Base-by-base conservation (phyloP, 2,888 invertebrate genomes). In the Cheiracanthium punctorium region DNA sequence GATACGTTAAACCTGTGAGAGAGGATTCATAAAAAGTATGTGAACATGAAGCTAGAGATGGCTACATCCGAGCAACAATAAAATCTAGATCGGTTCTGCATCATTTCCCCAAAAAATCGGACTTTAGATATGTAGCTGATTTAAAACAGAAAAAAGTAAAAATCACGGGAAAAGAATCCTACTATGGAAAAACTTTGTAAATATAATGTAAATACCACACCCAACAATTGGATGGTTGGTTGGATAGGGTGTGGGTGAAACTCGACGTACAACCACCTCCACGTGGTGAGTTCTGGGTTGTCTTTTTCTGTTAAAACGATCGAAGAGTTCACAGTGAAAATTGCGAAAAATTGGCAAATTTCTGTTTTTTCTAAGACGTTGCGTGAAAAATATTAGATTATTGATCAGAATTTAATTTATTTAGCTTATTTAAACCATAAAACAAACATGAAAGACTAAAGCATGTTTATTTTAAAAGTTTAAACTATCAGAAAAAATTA, bases 11-110 rank as follows among this genome's bases (percentile, higher is more conserved):
- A n/a, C 52, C 30, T 28, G 52, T 64, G 74, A 75, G 64, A 8
- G 64, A 75, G 29, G 32, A 58, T 28, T 64, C 74, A 14, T 1
- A 20, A 24, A 33, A 64, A 75, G 64, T 75, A 28, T 37, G 28
- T 24, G 64, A 17, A 33, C 20, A 32, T 8, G 14, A 64, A 37
- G 28, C 58, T 20, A 33, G 74, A 41, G 74, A 75, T 24, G 64
- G 24, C 24, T 37, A 24, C 30, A 64, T 64, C 30, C n/a, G 37
- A 64, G 8, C 33, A 24, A 75, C 64, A 28, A 10, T 75, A 28
- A 7, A 28, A 24, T 75, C 33, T 0, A 37, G 28, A 28, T 64
- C 14, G 10, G 7, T 4, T 30, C 29, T 73, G 73, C 32, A 17
- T 14, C 14, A 30, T 10, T 52, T 52, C 1, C 48, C 7, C 14